phyloP scores from a whole-genome alignment of 2,113 vertebrate genomes.

The Aramus guarauna region DNA sequence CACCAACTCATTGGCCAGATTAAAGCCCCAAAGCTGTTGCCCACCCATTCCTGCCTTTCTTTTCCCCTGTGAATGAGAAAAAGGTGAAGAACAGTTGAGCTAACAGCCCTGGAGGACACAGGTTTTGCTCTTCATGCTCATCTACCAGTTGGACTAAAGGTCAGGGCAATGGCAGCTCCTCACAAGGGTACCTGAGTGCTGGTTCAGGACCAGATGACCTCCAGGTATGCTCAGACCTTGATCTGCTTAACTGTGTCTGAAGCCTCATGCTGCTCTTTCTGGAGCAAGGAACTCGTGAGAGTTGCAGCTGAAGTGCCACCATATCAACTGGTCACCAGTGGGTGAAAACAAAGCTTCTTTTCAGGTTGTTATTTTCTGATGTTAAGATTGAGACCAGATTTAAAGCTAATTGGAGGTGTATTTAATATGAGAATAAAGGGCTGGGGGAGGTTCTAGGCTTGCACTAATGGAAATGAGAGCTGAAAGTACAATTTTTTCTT shows the following conservation, averaged over 20 bases:
- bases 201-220: not conserved
- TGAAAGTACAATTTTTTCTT: not conserved
- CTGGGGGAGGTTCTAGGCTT: not conserved
- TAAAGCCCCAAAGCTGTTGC: not conserved
- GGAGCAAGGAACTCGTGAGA: fast-evolving
- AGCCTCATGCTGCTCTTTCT: fast-evolving
- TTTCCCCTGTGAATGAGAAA: not conserved
- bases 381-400: not conserved
- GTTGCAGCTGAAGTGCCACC: no score
- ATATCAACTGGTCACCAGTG: fast-evolving
- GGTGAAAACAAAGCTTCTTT: not conserved
- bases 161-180: not conserved
- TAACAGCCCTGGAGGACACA: not conserved
- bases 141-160: not conserved
- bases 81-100: not conserved
- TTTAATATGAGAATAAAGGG: not conserved
- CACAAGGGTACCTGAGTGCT: no score
- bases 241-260: fast-evolving
- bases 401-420: not conserved
- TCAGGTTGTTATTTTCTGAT: not conserved
- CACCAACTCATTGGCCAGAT: not conserved
- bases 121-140: not conserved
- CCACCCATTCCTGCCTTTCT: not conserved
- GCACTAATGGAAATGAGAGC: not conserved
- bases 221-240: not conserved